phyloP scores from a whole-genome alignment of 2,797 vertebrate genomes.

The Falco rusticolus region DNA sequence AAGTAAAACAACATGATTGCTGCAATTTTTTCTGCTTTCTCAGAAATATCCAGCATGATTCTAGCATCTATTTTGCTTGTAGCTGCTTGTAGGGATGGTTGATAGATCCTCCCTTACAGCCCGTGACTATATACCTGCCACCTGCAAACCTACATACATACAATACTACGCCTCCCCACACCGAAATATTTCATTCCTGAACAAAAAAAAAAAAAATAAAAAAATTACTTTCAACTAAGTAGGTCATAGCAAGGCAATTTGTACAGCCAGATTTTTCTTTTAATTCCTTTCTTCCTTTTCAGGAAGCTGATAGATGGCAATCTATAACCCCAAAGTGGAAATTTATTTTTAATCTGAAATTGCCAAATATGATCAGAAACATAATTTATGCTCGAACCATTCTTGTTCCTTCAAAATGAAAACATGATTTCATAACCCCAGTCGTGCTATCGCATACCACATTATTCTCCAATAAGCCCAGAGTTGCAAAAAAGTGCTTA shows the following conservation, averaged over 20 bases:
- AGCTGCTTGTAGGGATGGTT: background rate
- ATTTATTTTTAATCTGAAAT: conserved; percentile 48
- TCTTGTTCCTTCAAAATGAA: background rate
- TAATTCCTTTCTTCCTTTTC: conserved; percentile 38
- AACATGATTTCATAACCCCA: background rate
- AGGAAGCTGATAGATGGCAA: conserved; percentile 33
- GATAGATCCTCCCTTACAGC: background rate
- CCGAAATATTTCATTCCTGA: background rate
- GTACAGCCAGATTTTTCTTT: background rate
- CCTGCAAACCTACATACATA: background rate
- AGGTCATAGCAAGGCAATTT: conserved; percentile 46
- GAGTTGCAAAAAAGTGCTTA: background rate
- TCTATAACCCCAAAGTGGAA: conserved; percentile 22
- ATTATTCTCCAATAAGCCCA: background rate
- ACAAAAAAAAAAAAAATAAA: background rate
- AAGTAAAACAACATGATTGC: background rate
- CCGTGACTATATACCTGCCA: background rate
- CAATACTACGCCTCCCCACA: background rate
- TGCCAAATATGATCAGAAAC: conserved; percentile 50
- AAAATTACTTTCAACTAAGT: conserved; percentile 21
- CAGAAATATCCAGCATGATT: background rate
- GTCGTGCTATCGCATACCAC: background rate
- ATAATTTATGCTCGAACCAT: background rate
- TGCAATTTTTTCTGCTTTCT: background rate
- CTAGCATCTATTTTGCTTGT: background rate